phyloP scores from a whole-genome alignment of 2,113 vertebrate species.

The Scomber colias region DNA sequence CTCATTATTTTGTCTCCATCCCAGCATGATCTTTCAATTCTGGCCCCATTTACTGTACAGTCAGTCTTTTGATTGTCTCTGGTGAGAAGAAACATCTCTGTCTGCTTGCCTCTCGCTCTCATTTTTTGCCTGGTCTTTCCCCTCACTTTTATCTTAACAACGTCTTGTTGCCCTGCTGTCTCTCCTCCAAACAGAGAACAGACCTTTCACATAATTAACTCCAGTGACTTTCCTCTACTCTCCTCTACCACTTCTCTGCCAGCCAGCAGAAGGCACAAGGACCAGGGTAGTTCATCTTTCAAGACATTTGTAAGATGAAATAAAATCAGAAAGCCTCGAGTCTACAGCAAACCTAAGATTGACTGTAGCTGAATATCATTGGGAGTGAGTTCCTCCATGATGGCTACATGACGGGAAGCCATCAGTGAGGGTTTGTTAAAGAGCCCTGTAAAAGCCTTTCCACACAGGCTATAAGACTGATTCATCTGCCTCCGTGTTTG shows the following conservation, averaged over 20 bases:
- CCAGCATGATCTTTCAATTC: conserved; percentile 15
- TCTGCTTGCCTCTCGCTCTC: conserved; percentile 3
- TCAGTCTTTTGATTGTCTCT: conserved; percentile 18
- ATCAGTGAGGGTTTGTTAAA: conserved; percentile 45
- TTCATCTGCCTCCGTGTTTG: conserved; percentile 26
- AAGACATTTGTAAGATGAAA: conserved; percentile 56
- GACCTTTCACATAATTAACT: conserved; percentile 66
- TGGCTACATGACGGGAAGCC: conserved; percentile 27
- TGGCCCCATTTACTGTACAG: background rate
- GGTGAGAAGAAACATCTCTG: conserved; percentile 18
- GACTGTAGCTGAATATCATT: conserved; percentile 37
- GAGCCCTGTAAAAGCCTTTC: conserved; percentile 56
- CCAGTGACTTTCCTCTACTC: conserved; percentile 45
- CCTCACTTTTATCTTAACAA: conserved; percentile 43
- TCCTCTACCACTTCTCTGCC: background rate
- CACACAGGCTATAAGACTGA: conserved; percentile 33
- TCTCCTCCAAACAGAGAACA: conserved; percentile 51
- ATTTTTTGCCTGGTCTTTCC: conserved; percentile 6
- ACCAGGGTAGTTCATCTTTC: conserved; percentile 25
- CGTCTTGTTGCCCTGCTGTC: conserved; percentile 37
- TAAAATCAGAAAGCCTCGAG: conserved; percentile 17
- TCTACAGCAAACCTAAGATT: conserved; percentile 10
- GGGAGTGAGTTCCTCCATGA: conserved; percentile 29
- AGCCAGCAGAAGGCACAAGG: conserved; percentile 9
- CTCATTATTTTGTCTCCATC: conserved; percentile 1